Evolutionary conservation across 2,113 vertebrate species (phyloP).

Genomic region (Epinephelus cyanopodus): DNA sequence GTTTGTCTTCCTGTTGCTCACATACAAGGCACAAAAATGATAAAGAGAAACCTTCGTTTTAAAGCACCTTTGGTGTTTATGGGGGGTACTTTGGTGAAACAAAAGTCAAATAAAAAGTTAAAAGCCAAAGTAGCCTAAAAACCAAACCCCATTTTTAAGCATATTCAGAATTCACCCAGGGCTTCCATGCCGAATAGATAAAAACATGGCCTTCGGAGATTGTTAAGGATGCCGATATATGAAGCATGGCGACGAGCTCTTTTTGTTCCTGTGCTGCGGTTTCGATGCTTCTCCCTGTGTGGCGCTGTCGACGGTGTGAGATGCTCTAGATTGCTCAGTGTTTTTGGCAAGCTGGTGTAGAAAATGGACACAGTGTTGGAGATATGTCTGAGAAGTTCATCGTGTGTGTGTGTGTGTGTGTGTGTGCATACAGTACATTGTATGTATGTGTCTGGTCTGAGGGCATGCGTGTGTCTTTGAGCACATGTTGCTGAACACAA

Average conservation of each 20-base stretch:
- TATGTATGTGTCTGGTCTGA: conserved; percentile 46
- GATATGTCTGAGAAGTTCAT: conserved; percentile 79
- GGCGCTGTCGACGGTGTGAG: conserved; percentile 57
- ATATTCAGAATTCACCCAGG: conserved; percentile 66
- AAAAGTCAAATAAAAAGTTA: conserved; percentile 67
- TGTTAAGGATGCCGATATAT: conserved; percentile 53
- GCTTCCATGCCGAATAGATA: conserved; percentile 60
- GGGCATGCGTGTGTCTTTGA: conserved; percentile 36
- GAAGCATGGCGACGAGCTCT: conserved; percentile 59
- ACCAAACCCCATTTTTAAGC: conserved; percentile 68
- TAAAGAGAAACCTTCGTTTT: conserved; percentile 85
- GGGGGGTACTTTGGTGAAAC: conserved; percentile 88
- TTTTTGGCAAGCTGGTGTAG: conserved; percentile 87
- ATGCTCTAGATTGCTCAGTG: conserved; percentile 77
- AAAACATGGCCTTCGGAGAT: conserved; percentile 69
- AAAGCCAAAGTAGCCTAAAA: conserved; percentile 77
- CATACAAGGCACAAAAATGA: conserved; percentile 87
- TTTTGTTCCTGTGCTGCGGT: conserved; percentile 58
- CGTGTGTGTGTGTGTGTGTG: conserved; percentile 46
- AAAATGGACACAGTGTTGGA: conserved; percentile 91
- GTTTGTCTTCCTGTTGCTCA: conserved; percentile 81
- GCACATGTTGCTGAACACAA: conserved; percentile 45
- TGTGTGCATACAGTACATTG: conserved; percentile 42
- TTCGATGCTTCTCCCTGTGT: conserved; percentile 56
- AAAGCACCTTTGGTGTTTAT: conserved; percentile 89